Base-by-base conservation (phyloP, 2,797 vertebrate genomes). In the Carcharodon carcharias region DNA sequence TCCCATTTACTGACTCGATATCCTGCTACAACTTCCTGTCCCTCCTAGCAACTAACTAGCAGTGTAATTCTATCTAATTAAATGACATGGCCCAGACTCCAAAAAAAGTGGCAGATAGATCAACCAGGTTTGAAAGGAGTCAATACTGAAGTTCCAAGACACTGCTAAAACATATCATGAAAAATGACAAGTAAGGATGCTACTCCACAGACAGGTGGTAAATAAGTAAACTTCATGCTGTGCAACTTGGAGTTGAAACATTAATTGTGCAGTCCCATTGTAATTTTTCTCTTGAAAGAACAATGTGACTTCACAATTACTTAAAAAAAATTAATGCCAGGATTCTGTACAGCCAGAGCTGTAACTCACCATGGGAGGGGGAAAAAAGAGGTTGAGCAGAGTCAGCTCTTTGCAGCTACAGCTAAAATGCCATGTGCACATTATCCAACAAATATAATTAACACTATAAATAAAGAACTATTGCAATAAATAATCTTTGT, bases 391-490 rank as follows among this genome's bases (percentile, higher is more conserved):
- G 82, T 16, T 91, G 31, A 89, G 31, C 58, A 63, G 58, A 91
- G 11, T 63, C 28, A 18, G 88, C 88, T 91, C 56, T 63, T 58
- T 91, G 31, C 35, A 61, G 88, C 31, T 35, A 6, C 88, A 63
- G 56, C 14, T n/a, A 50, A 85, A 50, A 85, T 8, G 21, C 18
- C 6, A 21, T 23, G 21, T 23, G 21, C 9, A 91, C 58, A 61
- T 63, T 91, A n/a, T 91, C 35, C 31, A 91, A 89, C 4, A 91
- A 61, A 18, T 91, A 56, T 91, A 91, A 91, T 91, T 91, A 61
- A 61, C 56, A 63, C 14, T 14, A 50, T 31, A 89, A 91, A 18
- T 31, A n/a, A 91, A 61, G 14, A 50, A 26, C 31, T 7, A 63
- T n/a, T n/a, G 31, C 31, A 61, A 91, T 91, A 91, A 91, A 61